Conservation (phyloP, 1,140 invertebrate genomes). For the Drosophila carrolli region DNA sequence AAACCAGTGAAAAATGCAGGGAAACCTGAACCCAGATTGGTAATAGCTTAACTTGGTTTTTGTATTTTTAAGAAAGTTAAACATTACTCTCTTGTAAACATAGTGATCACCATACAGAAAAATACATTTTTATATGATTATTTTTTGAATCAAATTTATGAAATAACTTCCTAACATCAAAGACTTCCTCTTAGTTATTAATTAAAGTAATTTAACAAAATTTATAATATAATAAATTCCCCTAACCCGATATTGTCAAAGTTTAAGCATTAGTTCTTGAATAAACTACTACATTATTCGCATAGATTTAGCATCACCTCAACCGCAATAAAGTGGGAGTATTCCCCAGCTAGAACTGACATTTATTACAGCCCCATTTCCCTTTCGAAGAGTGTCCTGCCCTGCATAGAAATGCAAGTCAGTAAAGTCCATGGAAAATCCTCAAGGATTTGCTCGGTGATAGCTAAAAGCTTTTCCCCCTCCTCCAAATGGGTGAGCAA, state of each 20-base stretch:
- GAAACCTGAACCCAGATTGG: slow-evolving; percentile 1
- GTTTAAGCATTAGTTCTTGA: background rate
- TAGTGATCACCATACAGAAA: too few relatives aligned
- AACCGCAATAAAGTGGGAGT: slow-evolving; percentile 6
- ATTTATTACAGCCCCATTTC: slow-evolving; percentile 61
- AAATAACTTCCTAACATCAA: too few relatives aligned
- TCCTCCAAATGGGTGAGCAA: background rate
- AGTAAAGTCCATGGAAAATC: slow-evolving; percentile 63
- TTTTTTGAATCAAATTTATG: too few relatives aligned
- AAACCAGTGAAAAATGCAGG: slow-evolving; percentile 26
- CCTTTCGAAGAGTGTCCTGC: slow-evolving; percentile 10
- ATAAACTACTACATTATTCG: slow-evolving; percentile 17
- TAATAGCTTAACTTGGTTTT: background rate
- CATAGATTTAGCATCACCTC: slow-evolving; percentile 1
- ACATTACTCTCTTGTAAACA: background rate
- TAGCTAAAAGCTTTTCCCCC: slow-evolving; percentile 65
- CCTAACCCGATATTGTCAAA: background rate
- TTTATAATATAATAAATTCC: background rate
- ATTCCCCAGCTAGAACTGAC: slow-evolving; percentile 35
- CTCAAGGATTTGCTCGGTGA: slow-evolving; percentile 64
- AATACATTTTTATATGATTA: too few relatives aligned
- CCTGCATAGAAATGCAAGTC: slow-evolving; percentile 73
- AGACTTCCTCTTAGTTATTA: too few relatives aligned
- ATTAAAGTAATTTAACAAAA: too few relatives aligned
- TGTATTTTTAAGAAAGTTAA: background rate